phyloP scores from a whole-genome alignment of 2,113 vertebrate species.

The Octodon degus region DNA sequence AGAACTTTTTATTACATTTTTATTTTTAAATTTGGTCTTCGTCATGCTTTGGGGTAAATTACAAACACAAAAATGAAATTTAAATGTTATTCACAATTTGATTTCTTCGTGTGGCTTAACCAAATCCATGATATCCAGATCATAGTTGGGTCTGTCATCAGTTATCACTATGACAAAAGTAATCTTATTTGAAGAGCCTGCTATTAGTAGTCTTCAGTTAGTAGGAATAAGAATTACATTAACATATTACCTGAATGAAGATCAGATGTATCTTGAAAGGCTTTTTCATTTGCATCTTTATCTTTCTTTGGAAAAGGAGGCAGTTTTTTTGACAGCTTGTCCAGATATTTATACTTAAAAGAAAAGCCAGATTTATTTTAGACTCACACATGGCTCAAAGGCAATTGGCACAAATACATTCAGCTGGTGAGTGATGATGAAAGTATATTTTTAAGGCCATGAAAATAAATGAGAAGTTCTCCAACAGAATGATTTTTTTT shows the following conservation, averaged over 20 bases:
- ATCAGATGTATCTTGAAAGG: background rate
- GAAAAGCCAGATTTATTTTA: conserved; percentile 59
- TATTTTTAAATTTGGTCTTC: conserved; percentile 16
- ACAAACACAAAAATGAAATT: background rate
- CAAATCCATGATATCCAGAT: background rate
- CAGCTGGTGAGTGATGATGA: background rate
- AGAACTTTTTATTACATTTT: background rate
- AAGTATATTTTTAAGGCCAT: background rate
- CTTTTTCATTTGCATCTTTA: background rate
- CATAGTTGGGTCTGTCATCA: background rate
- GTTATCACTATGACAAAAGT: background rate
- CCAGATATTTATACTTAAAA: conserved; percentile 84
- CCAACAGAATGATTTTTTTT: background rate
- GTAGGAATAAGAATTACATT: background rate
- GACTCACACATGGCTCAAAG: background rate
- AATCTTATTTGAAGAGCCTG: background rate
- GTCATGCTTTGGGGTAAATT: background rate
- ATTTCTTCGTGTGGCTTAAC: background rate
- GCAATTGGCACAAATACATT: background rate
- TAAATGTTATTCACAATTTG: conserved; percentile 1
- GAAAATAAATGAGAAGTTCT: background rate
- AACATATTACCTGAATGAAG: conserved; percentile 26
- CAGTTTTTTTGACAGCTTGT: conserved; percentile 82
- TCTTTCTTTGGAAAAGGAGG: conserved; percentile 81
- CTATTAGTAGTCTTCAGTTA: background rate